Base-by-base conservation (phyloP, 2,888 invertebrate species). In the Pachycephus smyrnensis region DNA sequence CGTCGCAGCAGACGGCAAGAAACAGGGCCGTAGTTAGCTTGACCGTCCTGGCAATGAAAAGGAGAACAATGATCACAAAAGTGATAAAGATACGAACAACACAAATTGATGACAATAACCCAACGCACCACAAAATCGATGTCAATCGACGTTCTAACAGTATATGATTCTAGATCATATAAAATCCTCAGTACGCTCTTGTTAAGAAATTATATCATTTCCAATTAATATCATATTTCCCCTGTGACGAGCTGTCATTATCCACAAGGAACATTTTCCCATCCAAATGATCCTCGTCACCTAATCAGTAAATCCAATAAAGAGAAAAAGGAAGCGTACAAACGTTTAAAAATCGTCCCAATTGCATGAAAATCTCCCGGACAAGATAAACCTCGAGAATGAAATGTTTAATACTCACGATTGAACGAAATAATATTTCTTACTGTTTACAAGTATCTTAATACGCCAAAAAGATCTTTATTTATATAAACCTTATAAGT, bases 1-100 rank as follows among this genome's bases (percentile, higher is more conserved):
- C 86, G 87, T 86, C 87, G 83, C 84, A 88, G 88, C 89, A 89
- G 88, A 89, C 87, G 86, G 88, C 84, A 81, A 82, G 68, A 75
- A 32, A 55, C 68, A 71, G 31, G 71, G 71, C 71, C 33, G 71
- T 71, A 23, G 55, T 55, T 23, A 23, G 55, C 9, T 55, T 55
- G 9, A 9, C 23, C 23, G 23, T 23, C 2, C 55, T 55, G 23
- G 23, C 9, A 23, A 55, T 55, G 4, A 55, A 23, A 23, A 55
- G 9, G 23, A 55, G 9, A 23, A 55, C 23, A 23, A 55, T 55
- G 55, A 55, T 1, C 15, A 9, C 23, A 1, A 33, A 4, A 9
- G 23, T 23, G 55, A 55, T 55, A 23, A 55, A 23, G 9, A 55
- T 55, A 23, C 23, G 6, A 9, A 9, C 23, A 23, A 55, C 23